A percentile compares a stretch with the other conserved stretches of the same genome.
Conservation (phyloP, 2,113 vertebrate genomes). For the Ctenodactylus gundi region DNA sequence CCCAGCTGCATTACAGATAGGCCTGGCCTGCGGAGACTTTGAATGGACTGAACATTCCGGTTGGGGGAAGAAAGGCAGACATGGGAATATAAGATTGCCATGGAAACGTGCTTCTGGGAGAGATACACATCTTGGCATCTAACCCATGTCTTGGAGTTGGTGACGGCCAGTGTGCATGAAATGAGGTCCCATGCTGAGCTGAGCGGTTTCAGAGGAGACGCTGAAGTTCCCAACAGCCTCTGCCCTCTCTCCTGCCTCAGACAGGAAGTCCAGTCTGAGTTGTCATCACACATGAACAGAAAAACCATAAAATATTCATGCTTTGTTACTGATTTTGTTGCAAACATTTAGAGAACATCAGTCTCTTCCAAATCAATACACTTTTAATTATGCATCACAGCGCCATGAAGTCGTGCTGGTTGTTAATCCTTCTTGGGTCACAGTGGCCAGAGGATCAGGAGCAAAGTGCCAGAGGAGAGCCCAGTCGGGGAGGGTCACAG, state of each 20-base stretch:
- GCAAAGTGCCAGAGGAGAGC: background rate
- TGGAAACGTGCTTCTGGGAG: conserved; percentile 45
- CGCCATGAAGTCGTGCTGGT: conserved; percentile 54
- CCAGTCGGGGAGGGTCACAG: background rate
- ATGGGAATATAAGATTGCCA: background rate
- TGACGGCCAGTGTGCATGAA: background rate
- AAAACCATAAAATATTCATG: conserved; percentile 79
- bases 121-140: background rate
- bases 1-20: conserved; percentile 42
- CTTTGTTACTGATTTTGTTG: conserved; percentile 59
- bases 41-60: background rate
- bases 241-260: background rate
- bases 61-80: background rate
- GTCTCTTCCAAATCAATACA: conserved; percentile 73
- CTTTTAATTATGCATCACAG: conserved; percentile 53
- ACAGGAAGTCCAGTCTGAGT: conserved; percentile 53
- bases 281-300: conserved; percentile 61
- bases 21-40: background rate
- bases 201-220: conserved; percentile 1
- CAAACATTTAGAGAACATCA: conserved; percentile 68
- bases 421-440: background rate
- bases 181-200: background rate
- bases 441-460: background rate
- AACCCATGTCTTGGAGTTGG: background rate
- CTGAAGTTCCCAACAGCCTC: background rate